Evolutionary conservation across 2,113 vertebrate genomes (phyloP).

Genomic region (Salvelinus fontinalis): DNA sequence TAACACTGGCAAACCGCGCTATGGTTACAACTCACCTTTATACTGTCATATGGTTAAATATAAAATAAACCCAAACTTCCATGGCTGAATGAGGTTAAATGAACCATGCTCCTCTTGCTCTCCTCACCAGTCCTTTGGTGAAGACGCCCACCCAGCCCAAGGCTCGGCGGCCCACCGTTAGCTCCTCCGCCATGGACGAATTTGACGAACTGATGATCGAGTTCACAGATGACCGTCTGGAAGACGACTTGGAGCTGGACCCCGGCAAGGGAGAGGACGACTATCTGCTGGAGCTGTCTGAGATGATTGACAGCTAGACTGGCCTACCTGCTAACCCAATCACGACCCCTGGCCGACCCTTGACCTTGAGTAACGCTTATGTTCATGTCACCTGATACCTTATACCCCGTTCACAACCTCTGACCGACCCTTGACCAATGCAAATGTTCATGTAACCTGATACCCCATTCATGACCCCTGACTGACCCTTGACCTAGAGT

Average conservation of each 20-base stretch:
- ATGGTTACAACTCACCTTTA: background rate
- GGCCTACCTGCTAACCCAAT: background rate
- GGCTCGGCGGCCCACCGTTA: slow-evolving; percentile 67
- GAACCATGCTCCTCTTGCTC: slow-evolving; percentile 16
- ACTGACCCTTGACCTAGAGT: no score
- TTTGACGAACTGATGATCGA: slow-evolving; percentile 92
- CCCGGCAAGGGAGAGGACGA: slow-evolving; percentile 89
- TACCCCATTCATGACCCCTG: no score
- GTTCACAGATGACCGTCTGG: slow-evolving; percentile 88
- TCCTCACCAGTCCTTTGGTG: slow-evolving; percentile 47
- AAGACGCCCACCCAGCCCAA: slow-evolving; percentile 59
- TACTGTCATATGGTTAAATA: background rate
- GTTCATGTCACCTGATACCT: no score
- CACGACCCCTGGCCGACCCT: no score
- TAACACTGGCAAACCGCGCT: slow-evolving; percentile 20
- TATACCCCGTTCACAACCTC: no score
- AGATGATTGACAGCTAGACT: slow-evolving; percentile 91
- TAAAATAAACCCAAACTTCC: background rate
- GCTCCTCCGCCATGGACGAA: slow-evolving; percentile 80
- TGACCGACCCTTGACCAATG: no score
- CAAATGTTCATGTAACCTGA: no score
- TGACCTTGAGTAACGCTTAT: no score
- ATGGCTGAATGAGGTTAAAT: background rate
- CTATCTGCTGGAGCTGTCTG: slow-evolving; percentile 90
- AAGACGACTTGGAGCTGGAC: slow-evolving; percentile 85